phyloP scores from a whole-genome alignment of 2,888 invertebrate genomes.

The Theristus sp. region DNA sequence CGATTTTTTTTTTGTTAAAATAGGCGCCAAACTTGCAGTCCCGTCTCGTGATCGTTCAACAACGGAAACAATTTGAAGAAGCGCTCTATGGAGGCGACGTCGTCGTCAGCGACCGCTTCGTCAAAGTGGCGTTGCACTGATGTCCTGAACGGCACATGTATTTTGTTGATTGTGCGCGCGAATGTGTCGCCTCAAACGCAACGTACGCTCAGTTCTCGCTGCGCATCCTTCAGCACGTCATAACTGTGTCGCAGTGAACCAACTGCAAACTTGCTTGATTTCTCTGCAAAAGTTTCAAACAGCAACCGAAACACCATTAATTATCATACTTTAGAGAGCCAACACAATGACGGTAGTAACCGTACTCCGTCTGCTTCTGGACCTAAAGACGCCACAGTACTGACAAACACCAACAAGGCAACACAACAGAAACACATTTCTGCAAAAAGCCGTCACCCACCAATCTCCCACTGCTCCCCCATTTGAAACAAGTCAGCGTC shows the following conservation, averaged over 20 bases:
- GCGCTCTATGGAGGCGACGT: conserved; percentile 70
- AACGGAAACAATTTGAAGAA: conserved; percentile 93
- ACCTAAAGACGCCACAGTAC: no score
- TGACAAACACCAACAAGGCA: no score
- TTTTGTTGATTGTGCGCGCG: background rate
- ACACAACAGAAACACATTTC: background rate
- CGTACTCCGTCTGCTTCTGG: no score
- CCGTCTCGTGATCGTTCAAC: conserved; percentile 60
- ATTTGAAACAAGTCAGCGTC: conserved; percentile 10
- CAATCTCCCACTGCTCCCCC: conserved; percentile 9
- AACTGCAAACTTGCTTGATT: background rate
- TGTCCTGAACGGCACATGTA: no score
- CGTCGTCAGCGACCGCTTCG: conserved; percentile 68
- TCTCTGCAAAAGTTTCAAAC: background rate
- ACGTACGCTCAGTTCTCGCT: background rate
- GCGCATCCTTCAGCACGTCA: conserved; percentile 38
- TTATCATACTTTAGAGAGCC: no score
- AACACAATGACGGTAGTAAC: no score
- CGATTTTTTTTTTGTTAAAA: conserved; percentile 30
- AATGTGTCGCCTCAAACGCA: background rate
- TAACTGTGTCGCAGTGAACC: conserved; percentile 50
- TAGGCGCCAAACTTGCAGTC: conserved; percentile 39
- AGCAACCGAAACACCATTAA: no score
- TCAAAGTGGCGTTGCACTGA: conserved; percentile 43
- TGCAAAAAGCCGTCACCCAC: background rate